A percentile compares a stretch with the other conserved stretches of the same genome.
These are phyloP conservation scores for Crax fasciolata DNA, from an alignment of 2,797 vertebrate genomes.

Conservation along the genomic window DNA sequence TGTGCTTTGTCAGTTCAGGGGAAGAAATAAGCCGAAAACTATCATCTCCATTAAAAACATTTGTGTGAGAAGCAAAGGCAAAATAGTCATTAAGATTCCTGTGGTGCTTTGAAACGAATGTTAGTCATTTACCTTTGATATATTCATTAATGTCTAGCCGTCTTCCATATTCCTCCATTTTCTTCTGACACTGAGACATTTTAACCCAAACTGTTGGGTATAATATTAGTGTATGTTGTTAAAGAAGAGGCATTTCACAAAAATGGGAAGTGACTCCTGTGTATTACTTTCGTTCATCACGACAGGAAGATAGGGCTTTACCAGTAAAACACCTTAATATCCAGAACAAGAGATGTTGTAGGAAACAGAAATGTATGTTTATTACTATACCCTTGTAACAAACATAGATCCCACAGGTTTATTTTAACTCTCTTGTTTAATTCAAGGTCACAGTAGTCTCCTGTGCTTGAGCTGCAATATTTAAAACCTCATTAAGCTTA, in stretches of 20 bases:
- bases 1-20: neutral
- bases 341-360: neutral
- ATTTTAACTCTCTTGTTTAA: conserved; percentile 17
- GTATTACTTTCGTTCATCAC: neutral
- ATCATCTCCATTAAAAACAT: neutral
- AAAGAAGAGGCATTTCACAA: conserved; percentile 9
- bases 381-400: neutral
- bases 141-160: neutral
- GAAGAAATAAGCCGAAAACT: neutral
- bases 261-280: neutral
- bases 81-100: neutral
- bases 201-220: neutral
- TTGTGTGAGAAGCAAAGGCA: neutral
- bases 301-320: neutral
- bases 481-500: conserved; percentile 43
- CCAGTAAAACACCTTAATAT: neutral
- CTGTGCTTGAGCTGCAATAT: conserved; percentile 8
- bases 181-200: neutral
- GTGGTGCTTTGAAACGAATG: neutral
- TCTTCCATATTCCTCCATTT: conserved; percentile 12
- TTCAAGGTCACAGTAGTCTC: neutral
- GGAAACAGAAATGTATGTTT: neutral
- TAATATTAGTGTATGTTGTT: neutral
- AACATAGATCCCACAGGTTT: neutral
- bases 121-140: neutral